These are phyloP conservation scores for Ibidorhyncha struthersii DNA, from an alignment of 2,113 vertebrate genomes.

Conservation along the genomic window DNA sequence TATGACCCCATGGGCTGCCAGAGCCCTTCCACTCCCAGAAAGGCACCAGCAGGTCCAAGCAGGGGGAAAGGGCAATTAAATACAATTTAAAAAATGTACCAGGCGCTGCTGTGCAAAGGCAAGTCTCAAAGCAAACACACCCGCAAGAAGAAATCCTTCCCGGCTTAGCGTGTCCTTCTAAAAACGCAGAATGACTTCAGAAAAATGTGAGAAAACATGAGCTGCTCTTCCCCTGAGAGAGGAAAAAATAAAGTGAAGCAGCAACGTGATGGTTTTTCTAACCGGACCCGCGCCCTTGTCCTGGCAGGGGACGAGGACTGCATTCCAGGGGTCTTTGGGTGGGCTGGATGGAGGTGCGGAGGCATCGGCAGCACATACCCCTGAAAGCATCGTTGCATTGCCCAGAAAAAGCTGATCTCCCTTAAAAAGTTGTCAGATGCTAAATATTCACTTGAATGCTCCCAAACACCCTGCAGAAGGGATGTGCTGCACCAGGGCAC, in stretches of 20 bases:
- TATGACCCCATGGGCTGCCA: background rate
- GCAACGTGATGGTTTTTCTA: background rate
- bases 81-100: background rate
- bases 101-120: background rate
- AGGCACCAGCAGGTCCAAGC: background rate
- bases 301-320: background rate
- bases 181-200: constrained; percentile 14
- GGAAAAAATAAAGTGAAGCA: background rate
- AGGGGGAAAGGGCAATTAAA: background rate
- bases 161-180: background rate
- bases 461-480: background rate
- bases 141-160: background rate
- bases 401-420: background rate
- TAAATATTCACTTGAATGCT: background rate
- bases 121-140: background rate
- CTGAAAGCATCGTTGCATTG: background rate
- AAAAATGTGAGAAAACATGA: constrained; percentile 34
- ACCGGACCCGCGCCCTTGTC: fast-evolving
- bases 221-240: background rate
- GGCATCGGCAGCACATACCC: fast-evolving
- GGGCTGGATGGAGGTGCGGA: background rate
- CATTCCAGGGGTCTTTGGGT: background rate
- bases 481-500: background rate
- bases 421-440: fast-evolving
- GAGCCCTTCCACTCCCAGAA: background rate